Evolutionary conservation across 2,888 invertebrate genomes (phyloP), one percentile per base, ranked within the genome.

Genomic region (Carabus problematicus): DNA sequence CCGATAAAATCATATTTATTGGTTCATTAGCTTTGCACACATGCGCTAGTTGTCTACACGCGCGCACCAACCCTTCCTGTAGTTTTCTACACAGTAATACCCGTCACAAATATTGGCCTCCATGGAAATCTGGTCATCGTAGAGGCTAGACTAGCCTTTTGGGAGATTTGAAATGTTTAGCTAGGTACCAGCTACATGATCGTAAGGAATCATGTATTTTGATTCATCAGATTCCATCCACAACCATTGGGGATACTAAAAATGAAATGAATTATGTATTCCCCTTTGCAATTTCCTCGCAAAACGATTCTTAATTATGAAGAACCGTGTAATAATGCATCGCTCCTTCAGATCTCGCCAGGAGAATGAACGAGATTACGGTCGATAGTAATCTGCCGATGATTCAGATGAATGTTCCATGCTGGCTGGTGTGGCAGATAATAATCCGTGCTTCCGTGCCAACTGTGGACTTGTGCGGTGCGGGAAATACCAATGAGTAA

Each of bases 1-100:
- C 70, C 71, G 74, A 75, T 75, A 74, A 74, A 75, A 75, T 74
- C 73, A 72, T 73, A 72, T 74, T 75, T 75, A 74, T 74, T 74
- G 71, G 73, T 73, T 74, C 74, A 73, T 74, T 74, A 74, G 64
- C 52, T 52, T 41, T 64, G 64, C 4, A 16, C 39, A 47, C 58
- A 66, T 63, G 61, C 70, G 70, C 66, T 29, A 62, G 67, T 60
- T 47, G n/a, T 47, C 47, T 16, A 47, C 12, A 11, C 47, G 16
- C 47, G 47, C 16, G 47, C 47, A 16, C 47, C 47, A 47, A 12
- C 47, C 16, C 16, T 47, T 47, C 1, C 55, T 56, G 42, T 40
- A 12, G 41, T 18, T 52, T 18, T 62, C 8, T 58, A 16, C 8
- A 58, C 14, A 1, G 55, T 6, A 54, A 19, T 16, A 12, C n/a